These are phyloP conservation scores for Malachius bipustulatus DNA, from an alignment of 2,888 invertebrate species.

Conservation along the genomic window DNA sequence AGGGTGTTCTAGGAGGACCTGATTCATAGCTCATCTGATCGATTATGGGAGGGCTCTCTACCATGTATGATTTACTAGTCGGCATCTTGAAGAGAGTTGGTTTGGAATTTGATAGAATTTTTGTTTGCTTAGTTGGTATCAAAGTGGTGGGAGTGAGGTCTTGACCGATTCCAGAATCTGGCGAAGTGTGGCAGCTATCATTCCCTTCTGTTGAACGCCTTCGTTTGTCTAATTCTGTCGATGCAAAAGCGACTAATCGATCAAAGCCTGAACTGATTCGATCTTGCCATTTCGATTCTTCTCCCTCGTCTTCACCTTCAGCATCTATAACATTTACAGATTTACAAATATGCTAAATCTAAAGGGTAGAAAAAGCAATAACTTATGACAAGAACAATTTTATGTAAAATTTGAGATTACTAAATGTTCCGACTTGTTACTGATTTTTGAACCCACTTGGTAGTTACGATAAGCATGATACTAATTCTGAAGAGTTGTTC, in stretches of 20 bases:
- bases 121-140: constrained; percentile 29
- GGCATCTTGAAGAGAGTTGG: constrained; percentile 35
- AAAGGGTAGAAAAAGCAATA: constrained; percentile 4
- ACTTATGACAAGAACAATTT: neutral
- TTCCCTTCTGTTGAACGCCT: constrained; percentile 71
- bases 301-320: constrained; percentile 55
- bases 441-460: no score
- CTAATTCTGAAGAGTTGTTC: no score
- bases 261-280: constrained; percentile 89
- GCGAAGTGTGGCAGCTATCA: constrained; percentile 68
- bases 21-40: constrained; percentile 38
- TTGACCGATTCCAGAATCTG: constrained; percentile 76
- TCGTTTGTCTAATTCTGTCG: constrained; percentile 81
- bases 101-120: constrained; percentile 32
- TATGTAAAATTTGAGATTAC: no score
- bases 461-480: no score
- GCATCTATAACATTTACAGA: constrained; percentile 40
- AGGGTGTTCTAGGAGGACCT: constrained; percentile 46
- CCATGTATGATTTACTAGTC: constrained; percentile 36
- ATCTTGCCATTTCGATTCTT: constrained; percentile 85
- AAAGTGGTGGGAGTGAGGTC: constrained; percentile 40
- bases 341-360: no score
- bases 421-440: no score
- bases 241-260: constrained; percentile 84
- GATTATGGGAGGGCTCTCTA: constrained; percentile 37